These are phyloP conservation scores for Litocranius walleri DNA, from an alignment of 2,113 vertebrate genomes.

Conservation along the genomic window DNA sequence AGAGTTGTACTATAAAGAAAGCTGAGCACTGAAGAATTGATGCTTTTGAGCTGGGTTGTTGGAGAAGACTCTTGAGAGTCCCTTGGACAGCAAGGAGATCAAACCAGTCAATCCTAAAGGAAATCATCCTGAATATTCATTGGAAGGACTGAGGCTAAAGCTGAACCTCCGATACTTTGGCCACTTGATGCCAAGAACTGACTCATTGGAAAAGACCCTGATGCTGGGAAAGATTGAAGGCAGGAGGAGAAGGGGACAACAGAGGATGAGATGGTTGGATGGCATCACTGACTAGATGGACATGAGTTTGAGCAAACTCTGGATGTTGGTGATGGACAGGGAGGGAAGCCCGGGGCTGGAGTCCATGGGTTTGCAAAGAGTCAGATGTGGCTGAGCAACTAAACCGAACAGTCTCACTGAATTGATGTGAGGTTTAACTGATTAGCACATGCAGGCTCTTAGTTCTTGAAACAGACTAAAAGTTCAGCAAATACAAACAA, in stretches of 20 bases:
- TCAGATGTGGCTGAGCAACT: neutral
- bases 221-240: neutral
- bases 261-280: neutral
- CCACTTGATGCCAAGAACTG: neutral
- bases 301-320: neutral
- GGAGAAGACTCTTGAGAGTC: neutral
- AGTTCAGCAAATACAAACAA: neutral
- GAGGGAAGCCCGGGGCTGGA: neutral
- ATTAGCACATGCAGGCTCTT: neutral
- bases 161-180: neutral
- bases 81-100: neutral
- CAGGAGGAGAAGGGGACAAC: neutral
- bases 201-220: neutral
- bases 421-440: neutral
- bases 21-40: neutral
- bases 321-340: neutral
- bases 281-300: neutral
- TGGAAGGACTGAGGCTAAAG: neutral
- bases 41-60: neutral
- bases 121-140: neutral
- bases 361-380: neutral
- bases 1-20: neutral
- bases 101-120: neutral
- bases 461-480: neutral
- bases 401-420: neutral